Evolutionary conservation across 1,140 invertebrate genomes (phyloP), one percentile per base, ranked within the genome.

Genomic region (Magallana ariakensis): DNA sequence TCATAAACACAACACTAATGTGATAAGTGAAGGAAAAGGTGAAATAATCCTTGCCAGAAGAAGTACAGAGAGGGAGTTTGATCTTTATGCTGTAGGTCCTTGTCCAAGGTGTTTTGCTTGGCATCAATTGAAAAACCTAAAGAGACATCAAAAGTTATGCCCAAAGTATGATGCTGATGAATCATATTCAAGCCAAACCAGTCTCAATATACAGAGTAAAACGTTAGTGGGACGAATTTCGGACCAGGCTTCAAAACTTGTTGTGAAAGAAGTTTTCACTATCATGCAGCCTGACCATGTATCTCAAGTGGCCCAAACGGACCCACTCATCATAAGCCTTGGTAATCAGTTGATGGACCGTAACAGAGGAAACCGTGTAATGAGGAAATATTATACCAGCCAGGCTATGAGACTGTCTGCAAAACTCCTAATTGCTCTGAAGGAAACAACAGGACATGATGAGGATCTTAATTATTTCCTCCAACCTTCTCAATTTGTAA

Each of bases 281-380:
- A 87, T 87, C 19, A 89, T 89, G 88, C 26, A 57, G 15, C 6
- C 9, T 75, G 88, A 87, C 58, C 22, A 83, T 7, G 54, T 87
- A 83, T 56, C 19, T 15, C 56, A 83, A 53, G 46, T 83, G n/a
- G 83, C 80, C 55, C 66, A 83, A 75, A 19, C n/a, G n/a, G 88
- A 89, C 33, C 8, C 26, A 2, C 22, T 85, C 3, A 89, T 89
- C 57, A 55, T 89, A 10, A 60, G 33, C 11, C 33, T 89, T 11
- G 88, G 88, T 11, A 89, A 89, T 57, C 57, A 87, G 26, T 89
- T 83, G 85, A 85, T 89, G 75, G 15, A 75, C 54, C 82, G 86
- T n/a, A 87, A 89, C 70, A 58, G 22, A 13, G 85, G 83, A 19
- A 89, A 89, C 26, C 19, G 82, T 55, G 60, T 83, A 22, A 89